Evolutionary conservation across 1,140 invertebrate genomes (phyloP).

Genomic region (Trachymyrmex cornetzi): DNA sequence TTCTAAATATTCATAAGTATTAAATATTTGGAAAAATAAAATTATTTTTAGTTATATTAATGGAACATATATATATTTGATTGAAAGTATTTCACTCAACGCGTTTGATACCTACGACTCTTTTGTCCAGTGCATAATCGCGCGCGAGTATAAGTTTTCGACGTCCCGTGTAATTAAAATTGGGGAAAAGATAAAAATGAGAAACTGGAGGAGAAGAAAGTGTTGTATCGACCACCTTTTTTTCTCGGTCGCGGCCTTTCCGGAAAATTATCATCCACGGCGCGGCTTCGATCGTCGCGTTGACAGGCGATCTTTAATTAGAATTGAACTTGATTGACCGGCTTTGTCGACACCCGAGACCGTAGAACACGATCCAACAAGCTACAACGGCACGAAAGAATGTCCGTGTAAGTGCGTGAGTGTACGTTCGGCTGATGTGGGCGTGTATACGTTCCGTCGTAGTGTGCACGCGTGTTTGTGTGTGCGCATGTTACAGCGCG

Average conservation of each 20-base stretch:
- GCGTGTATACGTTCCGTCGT: not conserved
- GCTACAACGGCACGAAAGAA: conserved; percentile 68
- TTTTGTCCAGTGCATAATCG: too few relatives aligned
- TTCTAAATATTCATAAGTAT: too few relatives aligned
- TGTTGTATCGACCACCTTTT: not conserved
- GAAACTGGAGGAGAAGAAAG: not conserved
- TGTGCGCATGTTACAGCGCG: conserved; percentile 45
- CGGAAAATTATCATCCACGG: conserved; percentile 70
- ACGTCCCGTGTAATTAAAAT: not conserved
- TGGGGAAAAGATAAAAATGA: not conserved
- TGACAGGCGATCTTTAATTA: conserved; percentile 73
- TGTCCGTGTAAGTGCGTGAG: conserved; percentile 59
- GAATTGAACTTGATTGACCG: conserved; percentile 74
- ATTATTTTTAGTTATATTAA: too few relatives aligned
- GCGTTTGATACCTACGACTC: too few relatives aligned
- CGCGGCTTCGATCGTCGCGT: conserved; percentile 64
- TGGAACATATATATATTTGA: too few relatives aligned
- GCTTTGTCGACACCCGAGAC: conserved; percentile 75
- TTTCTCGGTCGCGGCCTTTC: conserved; percentile 34
- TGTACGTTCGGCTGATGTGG: conserved; percentile 8
- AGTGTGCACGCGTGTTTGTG: conserved; percentile 33
- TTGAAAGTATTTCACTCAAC: too few relatives aligned
- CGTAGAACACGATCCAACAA: conserved; percentile 73
- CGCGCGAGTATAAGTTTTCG: not conserved
- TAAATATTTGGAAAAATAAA: too few relatives aligned